Evolutionary conservation across 64 coral and sea anemone genomes (phyloP), one percentile per base, ranked within the genome.

Genomic region (Stichodactyla helianthus): DNA sequence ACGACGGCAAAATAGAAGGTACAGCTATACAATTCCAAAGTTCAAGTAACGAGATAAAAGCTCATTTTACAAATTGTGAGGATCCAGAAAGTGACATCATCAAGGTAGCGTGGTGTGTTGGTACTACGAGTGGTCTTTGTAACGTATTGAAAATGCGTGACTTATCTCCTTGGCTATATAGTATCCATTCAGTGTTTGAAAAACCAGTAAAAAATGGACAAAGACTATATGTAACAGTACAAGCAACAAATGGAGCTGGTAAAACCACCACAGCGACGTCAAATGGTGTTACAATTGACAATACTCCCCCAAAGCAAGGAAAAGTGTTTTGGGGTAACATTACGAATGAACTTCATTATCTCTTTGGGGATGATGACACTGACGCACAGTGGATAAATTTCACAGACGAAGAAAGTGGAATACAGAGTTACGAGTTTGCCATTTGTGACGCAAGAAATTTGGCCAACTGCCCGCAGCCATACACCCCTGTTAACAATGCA

Each of bases 1-100:
- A 77, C 4, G 97, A 99, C 54, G 97, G 97, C 23, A 58, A 27
- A 4, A 78, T 90, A 15, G 85, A 88, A 88, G 79, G 87, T 4
- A 19, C 83, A 88, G 97, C 93, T 57, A 78, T 88, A 28, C 90
- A 93, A 50, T 88, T 90, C 54, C 93, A 95, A 59, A 16, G 61
- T 86, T 90, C 65, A 68, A 87, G 44, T 88, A 19, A 9, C 23
- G 78, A 83, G 20, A 92, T 99, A 58, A 62, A 68, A 31, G 97
- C 97, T 50, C 79, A 87, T 51, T 99, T 93, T 93, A 90, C 65
- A 20, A 54, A 35, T 18, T 92, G 93, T 57, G 94, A 96, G 28
- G 94, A 96, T 52, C 88, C 86, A 53, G 95, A 98, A 68, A 98
- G 95, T 90, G 92, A 94, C 89, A 82, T 98, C 84, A 79, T 86